Evolutionary conservation across 2,113 vertebrate species (phyloP), one percentile per base, ranked within the genome.

Genomic region (Falcunculus frontatus): DNA sequence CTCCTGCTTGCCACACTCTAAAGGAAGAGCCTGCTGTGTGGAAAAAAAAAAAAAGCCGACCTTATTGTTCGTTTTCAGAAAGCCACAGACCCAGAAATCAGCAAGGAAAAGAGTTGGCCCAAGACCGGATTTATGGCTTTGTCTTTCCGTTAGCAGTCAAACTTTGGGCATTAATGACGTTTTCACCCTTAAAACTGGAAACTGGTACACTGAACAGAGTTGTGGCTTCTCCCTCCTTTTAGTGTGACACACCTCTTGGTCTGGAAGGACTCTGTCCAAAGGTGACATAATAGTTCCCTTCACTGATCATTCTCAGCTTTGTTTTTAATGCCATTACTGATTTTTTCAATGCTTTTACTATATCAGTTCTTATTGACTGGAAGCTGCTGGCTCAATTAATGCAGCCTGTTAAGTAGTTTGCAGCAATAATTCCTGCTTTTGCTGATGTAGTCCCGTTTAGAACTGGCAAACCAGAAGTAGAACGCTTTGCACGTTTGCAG

Each of bases 381-480:
- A 87, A 95, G 80, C 69, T 5, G 1, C 72, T 94, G 68, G 67
- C 81, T 85, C 55, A 77, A 41, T 91, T 77, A 77, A 67, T 4
- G 1, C 63, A 80, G 73, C 21, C 63, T 0, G 0, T 90, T 87
- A 74, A 83, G 37, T 55, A 79, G 18, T 90, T 83, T 76, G 55
- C 77, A 56, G 14, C 53, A 55, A 11, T 70, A 83, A 82, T 77
- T 91, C 50, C 42, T 85, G 55, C 70, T 87, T 76, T 83, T 55
- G 62, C 62, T 83, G 53, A 56, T 62, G 8, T 14, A 37, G 63
- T 87, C 62, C 74, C 78, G 37, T 35, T 87, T 50, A 53, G 67
- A 91, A 74, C 87, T 89, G 84, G 78, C 82, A 93, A 33, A 39
- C 33, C 33, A 88, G 67, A 95, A 44, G 59, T 39, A 70, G 70